phyloP scores from a whole-genome alignment of 2,113 vertebrate genomes.

The Thunnus thynnus region DNA sequence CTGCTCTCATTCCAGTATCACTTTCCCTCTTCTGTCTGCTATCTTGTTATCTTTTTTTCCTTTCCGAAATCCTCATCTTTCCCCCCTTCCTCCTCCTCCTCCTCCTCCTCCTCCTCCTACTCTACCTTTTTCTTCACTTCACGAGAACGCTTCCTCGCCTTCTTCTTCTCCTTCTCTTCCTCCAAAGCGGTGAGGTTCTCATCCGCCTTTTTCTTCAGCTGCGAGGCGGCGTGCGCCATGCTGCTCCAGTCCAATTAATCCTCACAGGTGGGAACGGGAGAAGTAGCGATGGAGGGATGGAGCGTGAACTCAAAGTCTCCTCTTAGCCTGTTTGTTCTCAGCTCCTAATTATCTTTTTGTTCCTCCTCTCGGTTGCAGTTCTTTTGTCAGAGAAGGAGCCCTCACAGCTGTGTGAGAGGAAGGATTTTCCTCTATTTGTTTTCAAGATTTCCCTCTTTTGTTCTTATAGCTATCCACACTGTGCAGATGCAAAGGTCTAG shows the following conservation, averaged over 20 bases:
- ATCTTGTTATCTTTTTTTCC: neutral
- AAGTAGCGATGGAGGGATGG: slow-evolving; percentile 28
- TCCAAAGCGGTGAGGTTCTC: slow-evolving; percentile 93
- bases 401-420: slow-evolving; percentile 56
- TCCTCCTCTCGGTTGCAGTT: slow-evolving; percentile 22
- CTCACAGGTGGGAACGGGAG: slow-evolving; percentile 78
- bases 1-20: slow-evolving; percentile 5
- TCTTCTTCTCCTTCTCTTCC: slow-evolving; percentile 91
- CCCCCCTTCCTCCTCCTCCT: neutral
- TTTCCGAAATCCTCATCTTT: neutral
- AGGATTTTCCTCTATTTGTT: slow-evolving; percentile 28
- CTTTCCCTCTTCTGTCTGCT: slow-evolving; percentile 10
- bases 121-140: slow-evolving; percentile 99
- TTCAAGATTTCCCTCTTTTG: slow-evolving; percentile 43
- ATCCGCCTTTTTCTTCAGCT: slow-evolving; percentile 98
- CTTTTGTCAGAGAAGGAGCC: slow-evolving; percentile 43
- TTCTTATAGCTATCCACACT: slow-evolving; percentile 44
- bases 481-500: slow-evolving; percentile 57
- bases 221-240: slow-evolving; percentile 99
- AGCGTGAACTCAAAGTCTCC: slow-evolving; percentile 81
- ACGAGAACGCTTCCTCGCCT: slow-evolving; percentile 90
- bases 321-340: slow-evolving; percentile 78
- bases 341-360: slow-evolving; percentile 38
- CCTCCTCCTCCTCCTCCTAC: neutral
- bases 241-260: slow-evolving; percentile 85